These are phyloP conservation scores for Cynopterus sphinx DNA, from an alignment of 2,797 vertebrate species.

Conservation along the genomic window DNA sequence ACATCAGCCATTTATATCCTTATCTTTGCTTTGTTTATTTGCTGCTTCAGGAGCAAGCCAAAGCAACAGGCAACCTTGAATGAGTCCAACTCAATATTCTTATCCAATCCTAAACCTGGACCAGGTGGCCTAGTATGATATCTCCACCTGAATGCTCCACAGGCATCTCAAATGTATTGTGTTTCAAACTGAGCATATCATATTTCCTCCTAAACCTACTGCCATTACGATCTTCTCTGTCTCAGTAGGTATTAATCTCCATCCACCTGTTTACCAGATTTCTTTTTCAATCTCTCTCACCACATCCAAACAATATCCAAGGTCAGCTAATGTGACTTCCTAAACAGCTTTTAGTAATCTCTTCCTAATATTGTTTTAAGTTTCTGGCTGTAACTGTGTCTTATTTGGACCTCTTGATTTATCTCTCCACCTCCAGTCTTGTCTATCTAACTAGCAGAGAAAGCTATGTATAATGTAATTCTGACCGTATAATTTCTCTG, in stretches of 20 bases:
- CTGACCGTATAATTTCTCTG: neutral
- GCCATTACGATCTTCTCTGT: neutral
- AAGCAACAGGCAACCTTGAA: neutral
- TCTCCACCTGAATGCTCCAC: slow-evolving; percentile 33
- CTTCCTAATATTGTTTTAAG: neutral
- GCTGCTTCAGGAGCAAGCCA: neutral
- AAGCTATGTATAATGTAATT: neutral
- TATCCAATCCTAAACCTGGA: neutral
- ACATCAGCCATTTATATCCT: neutral
- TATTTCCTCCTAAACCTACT: neutral
- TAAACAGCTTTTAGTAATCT: neutral
- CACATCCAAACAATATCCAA: neutral
- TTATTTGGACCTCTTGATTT: neutral
- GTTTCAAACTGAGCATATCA: neutral
- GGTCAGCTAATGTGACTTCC: neutral
- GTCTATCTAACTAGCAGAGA: neutral
- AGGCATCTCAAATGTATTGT: slow-evolving; percentile 4
- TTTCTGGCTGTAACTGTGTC: neutral
- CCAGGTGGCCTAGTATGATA: neutral
- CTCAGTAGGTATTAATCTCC: slow-evolving; percentile 60
- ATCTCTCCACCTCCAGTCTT: neutral
- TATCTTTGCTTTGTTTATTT: neutral
- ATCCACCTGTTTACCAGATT: slow-evolving; percentile 57
- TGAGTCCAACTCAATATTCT: neutral
- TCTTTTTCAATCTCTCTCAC: neutral